Percentiles rank a stretch among this genome's conserved stretches.
Evolutionary conservation across 2,797 vertebrate species (phyloP).

Genomic region (Naso thynnoides): DNA sequence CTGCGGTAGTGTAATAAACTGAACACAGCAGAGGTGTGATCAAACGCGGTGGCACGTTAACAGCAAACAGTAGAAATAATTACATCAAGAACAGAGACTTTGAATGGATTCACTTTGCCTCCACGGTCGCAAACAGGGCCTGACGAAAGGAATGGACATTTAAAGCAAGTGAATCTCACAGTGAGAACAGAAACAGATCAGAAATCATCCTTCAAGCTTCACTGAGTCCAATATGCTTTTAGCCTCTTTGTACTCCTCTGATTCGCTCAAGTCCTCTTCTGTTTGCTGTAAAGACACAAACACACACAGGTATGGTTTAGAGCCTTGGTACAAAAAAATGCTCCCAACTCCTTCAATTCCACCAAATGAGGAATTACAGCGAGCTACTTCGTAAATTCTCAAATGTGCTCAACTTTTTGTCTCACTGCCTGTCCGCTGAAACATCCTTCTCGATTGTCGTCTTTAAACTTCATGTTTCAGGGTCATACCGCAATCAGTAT

Average conservation of each 20-base stretch:
- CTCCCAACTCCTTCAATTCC: background rate
- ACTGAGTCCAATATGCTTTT: slow-evolving; percentile 90
- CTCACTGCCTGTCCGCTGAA: background rate
- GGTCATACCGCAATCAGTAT: background rate
- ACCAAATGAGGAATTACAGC: background rate
- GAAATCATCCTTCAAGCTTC: slow-evolving; percentile 91
- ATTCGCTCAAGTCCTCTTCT: slow-evolving; percentile 92
- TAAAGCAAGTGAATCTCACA: slow-evolving; percentile 76
- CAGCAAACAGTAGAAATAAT: slow-evolving; percentile 66
- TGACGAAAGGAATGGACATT: slow-evolving; percentile 86
- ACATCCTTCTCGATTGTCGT: no score
- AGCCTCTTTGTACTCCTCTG: slow-evolving; percentile 93
- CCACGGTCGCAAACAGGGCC: slow-evolving; percentile 62
- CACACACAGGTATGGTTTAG: slow-evolving; percentile 14
- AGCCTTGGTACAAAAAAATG: slow-evolving; percentile 11
- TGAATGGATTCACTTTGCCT: slow-evolving; percentile 47
- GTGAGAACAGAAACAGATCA: slow-evolving; percentile 62
- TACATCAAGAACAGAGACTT: slow-evolving; percentile 54
- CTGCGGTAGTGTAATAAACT: slow-evolving; percentile 20
- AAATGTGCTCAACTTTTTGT: background rate
- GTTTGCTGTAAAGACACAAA: slow-evolving; percentile 87
- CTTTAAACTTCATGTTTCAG: background rate
- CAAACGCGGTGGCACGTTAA: slow-evolving; percentile 48
- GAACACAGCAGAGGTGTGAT: slow-evolving; percentile 41
- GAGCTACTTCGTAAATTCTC: background rate